A percentile compares a stretch with the other conserved stretches of the same genome.
Conservation (phyloP, 1,140 invertebrate genomes). For the Apis florea region DNA sequence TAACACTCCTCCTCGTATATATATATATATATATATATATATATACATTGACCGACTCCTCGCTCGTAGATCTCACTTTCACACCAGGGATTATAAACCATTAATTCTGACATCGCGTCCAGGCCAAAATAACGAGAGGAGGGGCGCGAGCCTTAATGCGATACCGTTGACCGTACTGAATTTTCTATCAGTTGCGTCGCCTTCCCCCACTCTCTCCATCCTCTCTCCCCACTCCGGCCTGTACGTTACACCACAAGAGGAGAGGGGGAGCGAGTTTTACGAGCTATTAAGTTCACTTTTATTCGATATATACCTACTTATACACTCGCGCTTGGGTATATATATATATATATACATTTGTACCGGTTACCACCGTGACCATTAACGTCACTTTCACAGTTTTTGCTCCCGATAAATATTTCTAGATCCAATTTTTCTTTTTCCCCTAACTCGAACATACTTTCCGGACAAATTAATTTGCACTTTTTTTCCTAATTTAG, state of each 20-base stretch:
- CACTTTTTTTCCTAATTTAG: too few relatives aligned
- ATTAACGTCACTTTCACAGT: too few relatives aligned
- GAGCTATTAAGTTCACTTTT: constrained; percentile 20
- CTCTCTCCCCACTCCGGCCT: too few relatives aligned
- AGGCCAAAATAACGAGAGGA: constrained; percentile 15
- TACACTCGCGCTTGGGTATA: too few relatives aligned
- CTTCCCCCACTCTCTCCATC: not conserved
- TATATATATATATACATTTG: too few relatives aligned
- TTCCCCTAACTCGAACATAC: too few relatives aligned
- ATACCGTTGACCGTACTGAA: constrained; percentile 33
- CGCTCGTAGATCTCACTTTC: constrained; percentile 75
- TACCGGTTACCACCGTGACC: too few relatives aligned
- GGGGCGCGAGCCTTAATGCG: constrained; percentile 9
- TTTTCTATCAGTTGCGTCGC: constrained; percentile 38
- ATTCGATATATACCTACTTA: not conserved
- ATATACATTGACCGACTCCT: constrained; percentile 66
- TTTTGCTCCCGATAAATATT: too few relatives aligned
- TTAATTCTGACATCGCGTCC: constrained; percentile 76
- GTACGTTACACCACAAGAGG: not conserved
- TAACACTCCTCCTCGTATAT: constrained; percentile 56
- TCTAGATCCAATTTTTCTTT: too few relatives aligned
- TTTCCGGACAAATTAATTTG: too few relatives aligned
- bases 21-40: not conserved
- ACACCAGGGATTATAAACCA: constrained; percentile 78
- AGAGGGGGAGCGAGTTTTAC: not conserved